Evolutionary conservation across 2,113 vertebrate genomes (phyloP).

Genomic region (Atherinomorus stipes): DNA sequence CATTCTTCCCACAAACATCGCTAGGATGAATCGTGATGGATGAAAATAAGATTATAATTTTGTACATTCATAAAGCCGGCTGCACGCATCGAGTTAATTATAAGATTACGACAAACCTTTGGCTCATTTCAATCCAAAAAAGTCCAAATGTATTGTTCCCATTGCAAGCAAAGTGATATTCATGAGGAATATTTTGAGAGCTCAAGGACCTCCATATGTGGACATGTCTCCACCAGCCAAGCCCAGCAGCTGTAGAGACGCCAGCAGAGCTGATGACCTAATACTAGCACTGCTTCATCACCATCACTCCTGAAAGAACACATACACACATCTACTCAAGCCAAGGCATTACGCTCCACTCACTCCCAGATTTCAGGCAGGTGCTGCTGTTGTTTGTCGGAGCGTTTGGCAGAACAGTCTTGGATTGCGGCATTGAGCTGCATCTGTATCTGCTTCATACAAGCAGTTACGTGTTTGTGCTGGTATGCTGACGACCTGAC

Average conservation of each 20-base stretch:
- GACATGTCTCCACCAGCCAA: conserved; percentile 74
- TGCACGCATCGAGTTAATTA: background rate
- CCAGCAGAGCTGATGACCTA: conserved; percentile 76
- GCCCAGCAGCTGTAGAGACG: conserved; percentile 68
- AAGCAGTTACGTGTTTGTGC: conserved; percentile 55
- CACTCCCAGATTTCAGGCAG: conserved; percentile 72
- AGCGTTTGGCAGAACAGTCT: conserved; percentile 62
- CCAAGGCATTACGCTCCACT: conserved; percentile 70
- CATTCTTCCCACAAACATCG: background rate
- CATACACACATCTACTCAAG: conserved; percentile 40
- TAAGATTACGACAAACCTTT: background rate
- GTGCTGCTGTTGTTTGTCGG: conserved; percentile 77
- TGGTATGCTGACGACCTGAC: conserved; percentile 62
- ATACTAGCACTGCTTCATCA: conserved; percentile 77
- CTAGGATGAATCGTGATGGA: background rate
- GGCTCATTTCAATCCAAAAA: conserved; percentile 8
- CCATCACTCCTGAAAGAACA: conserved; percentile 68
- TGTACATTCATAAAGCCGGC: background rate
- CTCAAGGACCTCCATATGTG: conserved; percentile 76
- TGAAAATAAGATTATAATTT: background rate
- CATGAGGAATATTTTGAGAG: conserved; percentile 51
- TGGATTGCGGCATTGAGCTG: conserved; percentile 62
- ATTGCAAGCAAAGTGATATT: conserved; percentile 31
- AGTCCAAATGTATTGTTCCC: conserved; percentile 43
- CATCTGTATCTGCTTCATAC: conserved; percentile 75